Evolutionary conservation across 2,888 invertebrate species (phyloP).

Genomic region (Melanchra persicariae): DNA sequence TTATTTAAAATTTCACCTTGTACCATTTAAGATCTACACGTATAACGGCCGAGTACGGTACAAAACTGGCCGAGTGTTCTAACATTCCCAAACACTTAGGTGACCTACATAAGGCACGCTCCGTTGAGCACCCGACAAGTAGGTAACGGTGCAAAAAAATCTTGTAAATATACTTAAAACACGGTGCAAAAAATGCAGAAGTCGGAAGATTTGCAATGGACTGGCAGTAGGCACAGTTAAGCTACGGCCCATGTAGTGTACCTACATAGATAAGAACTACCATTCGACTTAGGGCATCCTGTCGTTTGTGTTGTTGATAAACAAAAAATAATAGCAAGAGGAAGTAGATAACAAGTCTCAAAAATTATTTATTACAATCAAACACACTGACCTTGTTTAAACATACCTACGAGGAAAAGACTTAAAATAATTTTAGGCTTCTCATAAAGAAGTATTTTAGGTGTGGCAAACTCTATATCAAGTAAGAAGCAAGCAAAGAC

Average conservation of each 20-base stretch:
- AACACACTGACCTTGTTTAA: constrained; percentile 22
- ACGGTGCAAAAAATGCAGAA: constrained; percentile 7
- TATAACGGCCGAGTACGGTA: too few species aligned
- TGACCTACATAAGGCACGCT: constrained; percentile 49
- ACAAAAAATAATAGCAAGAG: constrained; percentile 4
- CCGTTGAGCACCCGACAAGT: constrained; percentile 35
- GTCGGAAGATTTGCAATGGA: background rate
- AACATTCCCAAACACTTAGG: constrained; percentile 30
- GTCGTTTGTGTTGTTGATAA: background rate
- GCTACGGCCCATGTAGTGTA: background rate
- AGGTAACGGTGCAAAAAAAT: constrained; percentile 21
- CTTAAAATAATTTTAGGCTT: background rate
- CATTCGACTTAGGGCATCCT: background rate
- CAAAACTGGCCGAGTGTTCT: constrained; percentile 25
- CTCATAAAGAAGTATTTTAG: background rate
- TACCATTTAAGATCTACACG: constrained; percentile 34
- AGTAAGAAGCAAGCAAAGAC: constrained; percentile 24
- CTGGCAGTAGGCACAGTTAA: background rate
- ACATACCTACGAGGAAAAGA: background rate
- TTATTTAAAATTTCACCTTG: constrained; percentile 46
- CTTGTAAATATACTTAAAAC: constrained; percentile 11
- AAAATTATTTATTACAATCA: constrained; percentile 22
- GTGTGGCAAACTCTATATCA: background rate
- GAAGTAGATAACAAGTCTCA: constrained; percentile 22
- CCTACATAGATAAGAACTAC: background rate